Conservation (phyloP, 2,888 invertebrate species). For the Xylota sylvarum region DNA sequence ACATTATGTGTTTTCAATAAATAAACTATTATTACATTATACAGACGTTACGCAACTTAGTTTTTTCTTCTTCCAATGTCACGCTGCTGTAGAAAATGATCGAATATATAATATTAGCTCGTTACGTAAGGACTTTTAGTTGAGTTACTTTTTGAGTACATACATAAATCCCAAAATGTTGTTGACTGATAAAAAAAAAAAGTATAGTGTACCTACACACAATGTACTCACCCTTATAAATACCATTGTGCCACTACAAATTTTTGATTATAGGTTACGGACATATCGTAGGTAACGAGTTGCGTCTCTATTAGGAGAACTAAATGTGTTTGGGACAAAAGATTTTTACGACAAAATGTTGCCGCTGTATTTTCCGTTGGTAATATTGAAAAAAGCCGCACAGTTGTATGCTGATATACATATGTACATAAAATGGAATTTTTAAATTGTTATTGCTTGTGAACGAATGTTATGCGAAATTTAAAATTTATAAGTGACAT, state of each 20-base stretch:
- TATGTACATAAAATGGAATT: too few relatives aligned
- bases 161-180: neutral
- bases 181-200: neutral
- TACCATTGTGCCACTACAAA: neutral
- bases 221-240: conserved; percentile 21
- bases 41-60: neutral
- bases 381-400: neutral
- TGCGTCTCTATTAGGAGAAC: neutral
- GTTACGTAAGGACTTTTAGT: conserved; percentile 36
- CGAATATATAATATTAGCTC: conserved; percentile 3
- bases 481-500: too few relatives aligned
- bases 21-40: conserved; percentile 74
- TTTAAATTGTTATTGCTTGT: too few relatives aligned
- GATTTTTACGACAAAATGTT: neutral
- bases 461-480: too few relatives aligned
- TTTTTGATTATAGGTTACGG: conserved; percentile 35
- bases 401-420: too few relatives aligned
- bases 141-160: conserved; percentile 30
- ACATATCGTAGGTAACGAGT: conserved; percentile 8
- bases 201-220: too few relatives aligned
- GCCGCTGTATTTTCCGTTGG: neutral
- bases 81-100: neutral
- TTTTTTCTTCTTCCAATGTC: conserved; percentile 13
- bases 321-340: conserved; percentile 6
- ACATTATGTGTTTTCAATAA: conserved; percentile 72